These are phyloP conservation scores for Pteropus rufus DNA, from an alignment of 2,797 vertebrate species.

Conservation along the genomic window DNA sequence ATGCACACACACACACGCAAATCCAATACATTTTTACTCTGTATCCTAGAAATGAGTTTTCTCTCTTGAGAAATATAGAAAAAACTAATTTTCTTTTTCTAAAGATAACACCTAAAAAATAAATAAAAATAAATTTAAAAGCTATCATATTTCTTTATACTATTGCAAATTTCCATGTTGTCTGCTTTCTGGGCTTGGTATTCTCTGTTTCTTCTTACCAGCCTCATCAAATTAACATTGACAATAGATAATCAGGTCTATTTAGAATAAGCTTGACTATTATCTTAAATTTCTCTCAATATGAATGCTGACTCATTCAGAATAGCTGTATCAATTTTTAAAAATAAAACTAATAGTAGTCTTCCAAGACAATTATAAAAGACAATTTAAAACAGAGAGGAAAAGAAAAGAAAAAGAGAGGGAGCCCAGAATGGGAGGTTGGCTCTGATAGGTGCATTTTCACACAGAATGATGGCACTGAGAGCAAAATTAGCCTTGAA, in stretches of 20 bases:
- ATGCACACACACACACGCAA: background rate
- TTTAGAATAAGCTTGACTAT: background rate
- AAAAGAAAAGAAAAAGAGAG: background rate
- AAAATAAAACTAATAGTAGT: background rate
- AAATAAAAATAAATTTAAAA: background rate
- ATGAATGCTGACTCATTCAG: background rate
- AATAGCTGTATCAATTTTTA: background rate
- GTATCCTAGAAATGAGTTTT: background rate
- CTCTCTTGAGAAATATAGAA: background rate
- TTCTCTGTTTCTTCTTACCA: background rate
- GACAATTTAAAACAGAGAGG: background rate
- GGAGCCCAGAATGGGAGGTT: background rate
- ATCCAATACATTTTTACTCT: background rate
- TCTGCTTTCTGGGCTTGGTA: background rate
- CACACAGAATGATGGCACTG: background rate
- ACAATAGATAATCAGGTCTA: background rate
- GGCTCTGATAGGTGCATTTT: background rate
- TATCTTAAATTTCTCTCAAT: background rate
- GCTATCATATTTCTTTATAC: background rate
- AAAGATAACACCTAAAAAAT: background rate
- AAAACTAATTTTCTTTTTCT: background rate
- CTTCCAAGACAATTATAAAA: background rate
- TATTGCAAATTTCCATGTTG: background rate
- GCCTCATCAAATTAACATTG: background rate
- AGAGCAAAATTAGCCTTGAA: background rate